phyloP scores from a whole-genome alignment of 1,140 invertebrate species.

The Streblospio benedicti region DNA sequence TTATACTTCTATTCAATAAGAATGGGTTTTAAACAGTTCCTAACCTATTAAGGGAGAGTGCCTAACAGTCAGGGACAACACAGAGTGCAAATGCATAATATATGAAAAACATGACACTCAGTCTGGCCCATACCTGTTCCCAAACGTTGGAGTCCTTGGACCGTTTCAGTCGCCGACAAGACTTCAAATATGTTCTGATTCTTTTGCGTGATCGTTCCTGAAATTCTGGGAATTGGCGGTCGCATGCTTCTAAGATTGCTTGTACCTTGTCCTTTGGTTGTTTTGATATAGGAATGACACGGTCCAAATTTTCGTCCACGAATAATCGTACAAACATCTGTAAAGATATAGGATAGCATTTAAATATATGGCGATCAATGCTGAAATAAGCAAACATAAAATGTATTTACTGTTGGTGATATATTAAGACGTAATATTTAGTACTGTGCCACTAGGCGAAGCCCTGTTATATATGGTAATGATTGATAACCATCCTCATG shows the following conservation, averaged over 20 bases:
- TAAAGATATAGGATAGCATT: slow-evolving; percentile 1
- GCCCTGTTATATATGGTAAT: slow-evolving; percentile 20
- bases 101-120: slow-evolving; percentile 11
- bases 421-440: slow-evolving; percentile 19
- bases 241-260: slow-evolving; percentile 93
- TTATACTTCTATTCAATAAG: no score
- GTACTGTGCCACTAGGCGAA: slow-evolving; percentile 8
- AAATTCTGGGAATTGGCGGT: slow-evolving; percentile 92
- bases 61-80: no score
- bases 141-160: slow-evolving; percentile 62
- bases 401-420: slow-evolving; percentile 16
- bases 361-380: no score
- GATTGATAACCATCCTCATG: slow-evolving; percentile 21
- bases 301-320: slow-evolving; percentile 91
- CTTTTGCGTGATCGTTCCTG: slow-evolving; percentile 85
- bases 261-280: slow-evolving; percentile 97
- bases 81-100: no score
- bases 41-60: no score
- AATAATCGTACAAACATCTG: slow-evolving; percentile 97
- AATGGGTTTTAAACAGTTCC: no score
- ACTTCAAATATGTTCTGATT: slow-evolving; percentile 90
- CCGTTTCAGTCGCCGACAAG: slow-evolving; percentile 85
- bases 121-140: slow-evolving; percentile 57
- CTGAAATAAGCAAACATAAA: slow-evolving; percentile 13
- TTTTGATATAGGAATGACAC: slow-evolving; percentile 92